phyloP scores from a whole-genome alignment of 2,113 vertebrate genomes.

The Serilophus lunatus region DNA sequence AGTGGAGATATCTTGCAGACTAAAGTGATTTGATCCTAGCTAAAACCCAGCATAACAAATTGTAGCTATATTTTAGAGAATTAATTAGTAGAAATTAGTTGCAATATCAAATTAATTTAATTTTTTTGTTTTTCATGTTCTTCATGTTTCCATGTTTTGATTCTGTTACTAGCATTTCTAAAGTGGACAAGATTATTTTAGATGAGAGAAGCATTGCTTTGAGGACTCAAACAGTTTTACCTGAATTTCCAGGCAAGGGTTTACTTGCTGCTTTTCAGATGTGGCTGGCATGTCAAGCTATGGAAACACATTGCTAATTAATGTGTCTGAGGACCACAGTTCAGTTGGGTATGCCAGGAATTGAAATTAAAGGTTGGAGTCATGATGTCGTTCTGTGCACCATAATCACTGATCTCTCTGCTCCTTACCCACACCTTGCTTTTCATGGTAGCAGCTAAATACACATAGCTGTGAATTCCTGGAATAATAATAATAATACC shows the following conservation, averaged over 20 bases:
- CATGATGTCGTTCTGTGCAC: neutral
- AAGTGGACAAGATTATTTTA: neutral
- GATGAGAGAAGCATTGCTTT: neutral
- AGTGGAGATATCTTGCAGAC: neutral
- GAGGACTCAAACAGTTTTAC: neutral
- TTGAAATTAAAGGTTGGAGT: neutral
- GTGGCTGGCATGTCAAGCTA: neutral
- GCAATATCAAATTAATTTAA: neutral
- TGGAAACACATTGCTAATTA: neutral
- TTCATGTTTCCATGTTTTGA: neutral
- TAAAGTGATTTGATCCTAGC: neutral
- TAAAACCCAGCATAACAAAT: neutral
- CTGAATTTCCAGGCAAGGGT: neutral
- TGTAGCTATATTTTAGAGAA: neutral
- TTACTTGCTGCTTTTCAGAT: neutral
- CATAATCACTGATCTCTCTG: neutral
- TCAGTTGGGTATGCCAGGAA: neutral
- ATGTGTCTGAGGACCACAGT: neutral
- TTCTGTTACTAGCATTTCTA: neutral
- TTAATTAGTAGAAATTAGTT: neutral
- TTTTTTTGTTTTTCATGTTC: neutral
- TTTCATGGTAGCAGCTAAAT: neutral
- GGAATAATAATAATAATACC: neutral
- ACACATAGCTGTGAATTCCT: neutral
- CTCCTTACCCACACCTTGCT: neutral